These are phyloP conservation scores for Venustoraphidia nigricollis DNA, from an alignment of 2,888 invertebrate genomes.

Conservation along the genomic window DNA sequence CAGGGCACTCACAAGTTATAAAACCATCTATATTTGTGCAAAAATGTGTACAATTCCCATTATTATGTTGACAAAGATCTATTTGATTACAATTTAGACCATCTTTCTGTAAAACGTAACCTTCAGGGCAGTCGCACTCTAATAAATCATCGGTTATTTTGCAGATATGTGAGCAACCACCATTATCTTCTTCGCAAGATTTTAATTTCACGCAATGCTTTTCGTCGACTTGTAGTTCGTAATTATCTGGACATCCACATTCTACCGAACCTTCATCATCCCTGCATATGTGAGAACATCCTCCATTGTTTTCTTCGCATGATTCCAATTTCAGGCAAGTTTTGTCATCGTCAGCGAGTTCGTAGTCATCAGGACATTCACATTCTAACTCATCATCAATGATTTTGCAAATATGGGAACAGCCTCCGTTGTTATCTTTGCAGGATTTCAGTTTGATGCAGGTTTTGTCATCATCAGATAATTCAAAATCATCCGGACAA, in stretches of 20 bases:
- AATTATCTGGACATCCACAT: constrained; percentile 11
- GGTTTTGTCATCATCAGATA: constrained; percentile 24
- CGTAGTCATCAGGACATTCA: constrained; percentile 30
- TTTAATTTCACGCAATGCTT: constrained; percentile 18
- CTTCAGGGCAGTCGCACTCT: constrained; percentile 32
- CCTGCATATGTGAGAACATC: constrained; percentile 32
- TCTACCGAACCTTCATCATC: constrained; percentile 18
- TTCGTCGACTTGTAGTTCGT: constrained; percentile 17
- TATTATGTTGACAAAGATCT: constrained; percentile 31
- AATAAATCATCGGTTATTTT: constrained; percentile 10
- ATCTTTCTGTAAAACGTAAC: constrained; percentile 20
- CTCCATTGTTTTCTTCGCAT: constrained; percentile 35
- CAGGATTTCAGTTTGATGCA: constrained; percentile 27
- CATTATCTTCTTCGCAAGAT: constrained; percentile 12
- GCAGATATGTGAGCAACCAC: constrained; percentile 31
- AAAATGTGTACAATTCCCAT: constrained; percentile 36
- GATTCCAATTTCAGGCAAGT: constrained; percentile 18
- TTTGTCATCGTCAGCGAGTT: constrained; percentile 25
- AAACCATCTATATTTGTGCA: constrained; percentile 21
- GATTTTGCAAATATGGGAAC: constrained; percentile 22
- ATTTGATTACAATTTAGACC: constrained; percentile 20
- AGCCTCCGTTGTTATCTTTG: constrained; percentile 23
- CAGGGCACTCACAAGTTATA: constrained; percentile 32
- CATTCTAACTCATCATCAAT: constrained; percentile 24
- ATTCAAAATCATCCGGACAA: constrained; percentile 30